Evolutionary conservation across 2,113 vertebrate genomes (phyloP), one percentile per base, ranked within the genome.

Genomic region (Paradoxurus hermaphroditus): DNA sequence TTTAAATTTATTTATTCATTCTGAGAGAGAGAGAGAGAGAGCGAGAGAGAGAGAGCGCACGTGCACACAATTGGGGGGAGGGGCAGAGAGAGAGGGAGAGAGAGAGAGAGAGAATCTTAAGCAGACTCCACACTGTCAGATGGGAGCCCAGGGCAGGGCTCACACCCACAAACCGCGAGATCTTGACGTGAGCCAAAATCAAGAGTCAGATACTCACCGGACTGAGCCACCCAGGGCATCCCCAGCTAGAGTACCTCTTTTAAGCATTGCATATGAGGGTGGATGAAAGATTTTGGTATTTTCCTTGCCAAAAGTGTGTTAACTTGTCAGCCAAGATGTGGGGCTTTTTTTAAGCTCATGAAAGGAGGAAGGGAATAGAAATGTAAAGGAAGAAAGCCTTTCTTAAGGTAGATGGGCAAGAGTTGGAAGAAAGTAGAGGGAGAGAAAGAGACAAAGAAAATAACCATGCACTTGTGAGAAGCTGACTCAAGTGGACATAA

Each of bases 251-350:
- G 70, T 56, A 46, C 31, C 34, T 14, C 39, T 84, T n/a, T 39
- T 34, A 39, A 65, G 68, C 23, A 59, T 25, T 39, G 4, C 1
- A 3, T 7, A 2, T 65, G 77, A 59, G 31, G 25, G 41, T 82
- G 65, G 49, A 46, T 75, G 36, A 73, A 67, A 51, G 18, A 21
- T 27, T 87, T 34, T 62, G 41, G 90, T 51, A 49, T 41, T 94
- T 89, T 81, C 67, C 65, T 96, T 89, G 25, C 87, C n/a, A 59
- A 90, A 95, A 63, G 16, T 92, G 27, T 92, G 14, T 83, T 79
- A 56, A 51, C 44, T 56, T 31, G 41, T 81, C 19, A 94, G 63
- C 56, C 29, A 62, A 84, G 65, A 75, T 44, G 4, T 49, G 25
- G 67, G 31, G 31, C 15, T 56, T 81, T 75, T 75, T 78, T 65